These are phyloP conservation scores for Thymallus thymallus DNA, from an alignment of 2,113 vertebrate genomes.

Conservation along the genomic window DNA sequence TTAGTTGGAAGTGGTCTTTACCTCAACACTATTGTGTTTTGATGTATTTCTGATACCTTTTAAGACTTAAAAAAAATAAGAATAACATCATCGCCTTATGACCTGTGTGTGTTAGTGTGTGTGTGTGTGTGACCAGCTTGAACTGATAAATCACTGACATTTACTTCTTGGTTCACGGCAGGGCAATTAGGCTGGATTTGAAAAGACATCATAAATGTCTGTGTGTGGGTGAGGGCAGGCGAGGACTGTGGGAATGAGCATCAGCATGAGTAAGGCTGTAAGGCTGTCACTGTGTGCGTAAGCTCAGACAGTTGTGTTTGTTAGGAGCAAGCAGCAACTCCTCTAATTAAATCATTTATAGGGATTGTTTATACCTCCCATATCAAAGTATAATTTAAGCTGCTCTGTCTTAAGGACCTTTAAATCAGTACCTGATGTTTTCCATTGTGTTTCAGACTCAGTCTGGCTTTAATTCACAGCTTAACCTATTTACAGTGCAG, in stretches of 20 bases:
- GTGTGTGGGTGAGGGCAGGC: constrained; percentile 22
- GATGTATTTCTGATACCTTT: no score
- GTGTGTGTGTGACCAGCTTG: not conserved
- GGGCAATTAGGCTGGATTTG: constrained; percentile 16
- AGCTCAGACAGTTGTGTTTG: constrained; percentile 11
- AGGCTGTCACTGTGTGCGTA: not conserved
- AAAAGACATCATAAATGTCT: constrained; percentile 20
- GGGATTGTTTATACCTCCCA: constrained; percentile 15
- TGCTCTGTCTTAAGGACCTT: constrained; percentile 37
- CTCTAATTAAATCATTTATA: constrained; percentile 40
- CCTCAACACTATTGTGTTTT: no score
- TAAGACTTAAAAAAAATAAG: no score
- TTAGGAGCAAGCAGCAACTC: constrained; percentile 10
- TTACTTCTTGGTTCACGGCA: constrained; percentile 21
- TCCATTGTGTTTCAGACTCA: constrained; percentile 34
- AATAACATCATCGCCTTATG: constrained; percentile 23
- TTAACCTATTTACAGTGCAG: constrained; percentile 50
- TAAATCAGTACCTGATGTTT: constrained; percentile 50
- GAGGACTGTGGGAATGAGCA: not conserved
- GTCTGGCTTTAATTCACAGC: constrained; percentile 35
- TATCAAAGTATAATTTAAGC: constrained; percentile 19
- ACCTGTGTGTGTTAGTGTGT: constrained; percentile 19
- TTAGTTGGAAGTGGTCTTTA: no score
- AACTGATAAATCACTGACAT: constrained; percentile 22
- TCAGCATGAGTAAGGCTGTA: constrained; percentile 4